Base-by-base conservation (phyloP, 2,888 invertebrate genomes). In the Cyclophora punctaria region DNA sequence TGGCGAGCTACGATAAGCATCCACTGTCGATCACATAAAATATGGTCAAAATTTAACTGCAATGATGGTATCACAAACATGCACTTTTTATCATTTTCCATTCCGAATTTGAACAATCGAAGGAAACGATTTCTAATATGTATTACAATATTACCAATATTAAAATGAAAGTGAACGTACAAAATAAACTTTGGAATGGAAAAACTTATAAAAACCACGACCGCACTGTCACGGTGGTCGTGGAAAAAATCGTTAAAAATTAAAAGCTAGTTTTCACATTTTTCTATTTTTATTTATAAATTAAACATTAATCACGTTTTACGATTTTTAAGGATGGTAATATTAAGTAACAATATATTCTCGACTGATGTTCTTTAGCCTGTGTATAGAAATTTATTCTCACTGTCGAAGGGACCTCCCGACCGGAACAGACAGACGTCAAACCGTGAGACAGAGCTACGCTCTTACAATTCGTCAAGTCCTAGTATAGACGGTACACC, bases 281-380 rank as follows among this genome's bases (percentile, higher is more conserved):
- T 84, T 82, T 82, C 81, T 71, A 71, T 80, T 80, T 79, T 83
- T 82, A 78, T 76, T 67, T 69, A 71, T 66, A 66, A 71, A 69
- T 62, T 62, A 67, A 66, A 65, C 59, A 69, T 56, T 60, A 68
- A 70, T 63, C 62, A 67, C 56, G 64, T 78, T 82, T 80, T 80
- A 74, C 80, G 72, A 73, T 84, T 82, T 84, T 81, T 75, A 73
- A 53, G 68, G 48, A 54, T 48, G 64, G 67, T 69, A 69, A 67
- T 57, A 52, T 58, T 55, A 58, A 57, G 61, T 64, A 50, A 62
- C 63, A 60, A 62, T 57, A 55, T 41, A 20, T 55, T 53, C 54
- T 53, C 53, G 51, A 63, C 51, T 53, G 46, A 46, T 50, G 53
- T 55, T 55, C 52, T 50, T 61, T 59, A 65, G 20, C 71, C 71